Evolutionary conservation across 2,113 vertebrate species (phyloP).

Genomic region (Galemys pyrenaicus): DNA sequence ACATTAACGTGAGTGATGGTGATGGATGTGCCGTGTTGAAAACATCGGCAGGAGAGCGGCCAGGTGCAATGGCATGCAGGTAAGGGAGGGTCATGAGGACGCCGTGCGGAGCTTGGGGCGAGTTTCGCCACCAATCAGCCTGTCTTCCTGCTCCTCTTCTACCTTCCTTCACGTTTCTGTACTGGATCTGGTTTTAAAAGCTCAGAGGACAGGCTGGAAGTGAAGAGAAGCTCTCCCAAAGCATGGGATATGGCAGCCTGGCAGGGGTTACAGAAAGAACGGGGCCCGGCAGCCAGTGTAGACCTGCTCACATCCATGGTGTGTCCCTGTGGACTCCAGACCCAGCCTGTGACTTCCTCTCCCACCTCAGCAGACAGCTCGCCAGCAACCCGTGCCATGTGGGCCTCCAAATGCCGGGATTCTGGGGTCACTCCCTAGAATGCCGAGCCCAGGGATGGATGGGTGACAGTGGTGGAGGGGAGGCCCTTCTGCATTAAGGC

Average conservation of each 20-base stretch:
- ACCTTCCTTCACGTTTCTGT: background rate
- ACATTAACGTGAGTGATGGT: background rate
- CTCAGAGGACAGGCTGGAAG: background rate
- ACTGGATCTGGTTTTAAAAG: background rate
- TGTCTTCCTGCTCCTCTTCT: background rate
- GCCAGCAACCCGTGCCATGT: background rate
- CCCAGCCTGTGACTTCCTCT: too few relatives aligned
- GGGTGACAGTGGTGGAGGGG: background rate
- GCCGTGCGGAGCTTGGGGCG: accelerated
- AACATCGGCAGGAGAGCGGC: background rate
- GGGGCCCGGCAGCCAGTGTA: background rate
- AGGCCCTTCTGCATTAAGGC: background rate
- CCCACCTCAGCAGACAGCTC: background rate
- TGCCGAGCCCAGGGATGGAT: background rate
- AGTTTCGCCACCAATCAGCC: background rate
- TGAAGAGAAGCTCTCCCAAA: background rate
- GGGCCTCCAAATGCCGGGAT: background rate
- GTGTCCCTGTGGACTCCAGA: background rate
- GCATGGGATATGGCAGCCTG: background rate
- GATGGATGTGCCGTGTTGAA: background rate
- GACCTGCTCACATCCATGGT: too few relatives aligned
- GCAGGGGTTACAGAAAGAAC: background rate
- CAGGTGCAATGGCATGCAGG: background rate
- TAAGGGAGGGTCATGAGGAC: background rate
- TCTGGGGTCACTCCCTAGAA: too few relatives aligned